phyloP scores from a whole-genome alignment of 2,888 invertebrate species.

The Agonum fuliginosum region DNA sequence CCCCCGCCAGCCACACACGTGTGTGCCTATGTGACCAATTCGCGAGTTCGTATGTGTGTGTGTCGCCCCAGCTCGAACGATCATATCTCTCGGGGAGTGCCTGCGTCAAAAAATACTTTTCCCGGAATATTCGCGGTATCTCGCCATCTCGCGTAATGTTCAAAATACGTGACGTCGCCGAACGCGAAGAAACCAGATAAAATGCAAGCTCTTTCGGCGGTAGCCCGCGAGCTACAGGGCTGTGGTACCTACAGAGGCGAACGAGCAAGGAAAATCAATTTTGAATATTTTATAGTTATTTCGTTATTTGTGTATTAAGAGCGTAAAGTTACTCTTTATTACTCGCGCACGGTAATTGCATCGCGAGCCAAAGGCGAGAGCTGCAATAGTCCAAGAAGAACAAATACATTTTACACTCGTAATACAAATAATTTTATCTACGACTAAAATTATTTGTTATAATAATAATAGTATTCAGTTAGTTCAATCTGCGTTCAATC shows the following conservation, averaged over 20 bases:
- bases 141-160: slow-evolving; percentile 47
- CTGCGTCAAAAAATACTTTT: slow-evolving; percentile 49
- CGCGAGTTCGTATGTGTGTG: not conserved
- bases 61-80: slow-evolving; percentile 6
- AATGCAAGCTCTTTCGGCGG: not conserved
- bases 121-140: slow-evolving; percentile 43
- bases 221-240: not conserved
- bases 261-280: not conserved
- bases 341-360: too few species aligned
- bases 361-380: too few species aligned
- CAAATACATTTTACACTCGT: too few species aligned
- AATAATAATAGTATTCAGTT: too few species aligned
- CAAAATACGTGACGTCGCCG: slow-evolving; percentile 45
- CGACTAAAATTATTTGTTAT: too few species aligned
- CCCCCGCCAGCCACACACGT: not conserved
- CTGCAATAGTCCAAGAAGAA: too few species aligned
- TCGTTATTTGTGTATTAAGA: too few species aligned
- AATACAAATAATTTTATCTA: too few species aligned
- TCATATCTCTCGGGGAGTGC: slow-evolving; percentile 45
- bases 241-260: not conserved
- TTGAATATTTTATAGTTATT: too few species aligned
- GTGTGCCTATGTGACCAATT: not conserved
- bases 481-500: too few species aligned
- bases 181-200: slow-evolving; percentile 43
- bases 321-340: too few species aligned